Conservation (phyloP, 2,888 invertebrate species). For the Ochropleura plecta region DNA sequence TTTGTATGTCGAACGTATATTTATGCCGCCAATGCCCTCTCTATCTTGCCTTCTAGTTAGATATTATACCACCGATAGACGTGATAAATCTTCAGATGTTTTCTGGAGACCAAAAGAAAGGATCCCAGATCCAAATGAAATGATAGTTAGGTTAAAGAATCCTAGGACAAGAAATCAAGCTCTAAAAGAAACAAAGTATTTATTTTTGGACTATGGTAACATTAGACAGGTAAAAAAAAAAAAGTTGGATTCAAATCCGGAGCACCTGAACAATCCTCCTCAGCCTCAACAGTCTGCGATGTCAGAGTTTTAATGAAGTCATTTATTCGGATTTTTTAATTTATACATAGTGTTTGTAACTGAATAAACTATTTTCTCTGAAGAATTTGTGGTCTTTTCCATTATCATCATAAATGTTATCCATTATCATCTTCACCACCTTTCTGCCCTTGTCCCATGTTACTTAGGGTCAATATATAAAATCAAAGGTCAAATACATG, state of each 20-base stretch:
- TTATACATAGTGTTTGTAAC: background rate
- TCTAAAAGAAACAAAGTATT: conserved; percentile 36
- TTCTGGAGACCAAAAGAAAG: conserved; percentile 38
- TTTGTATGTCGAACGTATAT: conserved; percentile 54
- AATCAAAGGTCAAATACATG: too few relatives aligned
- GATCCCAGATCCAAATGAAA: conserved; percentile 18
- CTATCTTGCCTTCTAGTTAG: conserved; percentile 44
- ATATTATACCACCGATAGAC: background rate
- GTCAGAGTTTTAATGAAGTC: conserved; percentile 5
- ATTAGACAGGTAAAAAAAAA: conserved; percentile 5
- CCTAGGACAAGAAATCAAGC: background rate
- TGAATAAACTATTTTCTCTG: background rate
- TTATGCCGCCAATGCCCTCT: conserved; percentile 55
- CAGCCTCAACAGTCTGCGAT: background rate
- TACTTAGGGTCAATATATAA: too few relatives aligned
- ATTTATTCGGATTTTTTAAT: conserved; percentile 23
- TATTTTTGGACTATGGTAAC: conserved; percentile 27
- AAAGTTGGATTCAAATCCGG: background rate
- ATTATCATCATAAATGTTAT: too few relatives aligned
- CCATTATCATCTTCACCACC: too few relatives aligned
- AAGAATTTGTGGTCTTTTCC: background rate
- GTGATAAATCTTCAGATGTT: background rate
- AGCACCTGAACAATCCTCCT: background rate
- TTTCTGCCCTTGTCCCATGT: too few relatives aligned
- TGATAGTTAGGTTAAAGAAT: background rate